Percentiles rank a stretch among this genome's conserved stretches.
Conservation (phyloP, 2,797 vertebrate genomes). For the Acipenser transmontanus region DNA sequence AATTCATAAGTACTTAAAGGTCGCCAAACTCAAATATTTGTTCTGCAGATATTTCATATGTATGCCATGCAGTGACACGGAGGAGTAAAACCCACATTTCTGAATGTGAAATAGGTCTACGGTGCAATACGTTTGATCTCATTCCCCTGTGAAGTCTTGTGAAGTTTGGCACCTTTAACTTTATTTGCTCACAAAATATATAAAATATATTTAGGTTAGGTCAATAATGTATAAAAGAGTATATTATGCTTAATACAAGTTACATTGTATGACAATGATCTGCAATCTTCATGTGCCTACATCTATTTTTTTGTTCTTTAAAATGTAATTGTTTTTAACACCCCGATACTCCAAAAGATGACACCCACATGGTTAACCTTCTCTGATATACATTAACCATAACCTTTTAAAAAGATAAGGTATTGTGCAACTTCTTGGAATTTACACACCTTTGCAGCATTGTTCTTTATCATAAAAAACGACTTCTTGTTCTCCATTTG, state of each 20-base stretch:
- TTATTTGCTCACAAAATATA: constrained; percentile 44
- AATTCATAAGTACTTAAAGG: constrained; percentile 68
- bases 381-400: too few species aligned
- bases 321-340: too few species aligned
- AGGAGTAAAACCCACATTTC: constrained; percentile 50
- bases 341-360: too few species aligned
- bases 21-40: constrained; percentile 69
- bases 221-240: constrained; percentile 48
- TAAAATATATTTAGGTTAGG: constrained; percentile 49
- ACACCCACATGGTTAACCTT: too few species aligned
- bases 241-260: too few species aligned
- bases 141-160: constrained; percentile 46
- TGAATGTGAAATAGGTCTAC: constrained; percentile 14
- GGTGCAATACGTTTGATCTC: not conserved
- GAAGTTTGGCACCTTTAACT: constrained; percentile 30
- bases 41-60: constrained; percentile 67
- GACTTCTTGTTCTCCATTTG: constrained; percentile 39
- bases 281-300: too few species aligned
- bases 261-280: too few species aligned
- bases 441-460: constrained; percentile 53
- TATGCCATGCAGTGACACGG: constrained; percentile 68
- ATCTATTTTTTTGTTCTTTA: too few species aligned
- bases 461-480: constrained; percentile 46
- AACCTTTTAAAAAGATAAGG: constrained; percentile 42
- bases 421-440: constrained; percentile 56